These are phyloP conservation scores for Galerucella pusilla DNA, from an alignment of 2,888 invertebrate species.

Conservation along the genomic window DNA sequence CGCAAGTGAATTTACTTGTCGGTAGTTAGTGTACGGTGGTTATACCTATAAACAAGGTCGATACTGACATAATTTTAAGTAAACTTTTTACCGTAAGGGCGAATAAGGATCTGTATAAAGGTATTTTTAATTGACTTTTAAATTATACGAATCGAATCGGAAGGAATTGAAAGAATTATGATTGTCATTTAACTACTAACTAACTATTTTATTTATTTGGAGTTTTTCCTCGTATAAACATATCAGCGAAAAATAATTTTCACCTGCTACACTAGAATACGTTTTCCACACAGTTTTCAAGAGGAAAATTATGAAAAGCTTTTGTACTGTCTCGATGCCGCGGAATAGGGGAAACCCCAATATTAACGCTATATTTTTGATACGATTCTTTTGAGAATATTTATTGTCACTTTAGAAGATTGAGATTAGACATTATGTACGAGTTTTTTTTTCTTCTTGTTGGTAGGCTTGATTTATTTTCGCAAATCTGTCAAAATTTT, in stretches of 20 bases:
- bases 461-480: constrained; percentile 38
- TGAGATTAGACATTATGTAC: constrained; percentile 45
- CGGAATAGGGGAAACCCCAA: constrained; percentile 23
- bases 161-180: constrained; percentile 24
- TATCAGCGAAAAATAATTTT: constrained; percentile 4
- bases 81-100: background rate
- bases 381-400: constrained; percentile 44
- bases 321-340: constrained; percentile 25
- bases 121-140: constrained; percentile 35
- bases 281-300: constrained; percentile 14
- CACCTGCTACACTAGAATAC: constrained; percentile 13
- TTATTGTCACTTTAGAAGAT: constrained; percentile 48
- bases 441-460: constrained; percentile 38
- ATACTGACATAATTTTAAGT: too few species aligned
- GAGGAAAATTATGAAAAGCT: constrained; percentile 38
- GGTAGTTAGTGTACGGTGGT: too few species aligned
- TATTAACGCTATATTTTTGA: constrained; percentile 44
- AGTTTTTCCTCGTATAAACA: background rate
- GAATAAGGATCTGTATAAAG: background rate
- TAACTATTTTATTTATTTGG: background rate
- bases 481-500: constrained; percentile 33
- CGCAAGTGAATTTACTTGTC: too few species aligned
- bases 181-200: constrained; percentile 14
- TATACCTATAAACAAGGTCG: too few species aligned
- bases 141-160: constrained; percentile 27